Percentiles rank a stretch among this genome's conserved stretches.
Evolutionary conservation across 1,140 invertebrate species (phyloP).

Genomic region (Heliconius melpomene): DNA sequence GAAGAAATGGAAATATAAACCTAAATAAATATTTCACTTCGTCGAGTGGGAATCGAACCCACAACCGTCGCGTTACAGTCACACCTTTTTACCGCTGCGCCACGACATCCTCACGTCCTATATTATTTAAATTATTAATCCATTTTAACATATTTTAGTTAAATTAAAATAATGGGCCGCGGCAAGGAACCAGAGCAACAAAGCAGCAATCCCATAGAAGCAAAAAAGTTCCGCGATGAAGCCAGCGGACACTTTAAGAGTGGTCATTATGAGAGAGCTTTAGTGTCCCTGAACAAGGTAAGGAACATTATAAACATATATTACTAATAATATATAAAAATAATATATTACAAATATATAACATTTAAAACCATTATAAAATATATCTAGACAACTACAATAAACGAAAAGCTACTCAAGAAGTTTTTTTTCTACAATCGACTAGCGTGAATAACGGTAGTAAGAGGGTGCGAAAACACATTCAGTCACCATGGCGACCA

Average conservation of each 20-base stretch:
- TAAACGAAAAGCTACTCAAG: neutral
- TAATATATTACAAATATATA: too few species aligned
- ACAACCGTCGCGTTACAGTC: too few species aligned
- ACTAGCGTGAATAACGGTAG: conserved; percentile 43
- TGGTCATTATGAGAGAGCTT: conserved; percentile 85
- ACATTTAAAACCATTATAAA: neutral
- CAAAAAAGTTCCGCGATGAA: conserved; percentile 85
- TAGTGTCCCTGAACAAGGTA: conserved; percentile 86
- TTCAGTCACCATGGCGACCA: conserved; percentile 68
- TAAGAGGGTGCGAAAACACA: conserved; percentile 72
- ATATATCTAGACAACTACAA: neutral
- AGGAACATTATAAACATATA: neutral
- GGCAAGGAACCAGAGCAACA: conserved; percentile 74
- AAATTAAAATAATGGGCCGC: conserved; percentile 55
- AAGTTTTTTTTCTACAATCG: neutral
- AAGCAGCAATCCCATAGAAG: conserved; percentile 77
- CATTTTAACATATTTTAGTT: neutral
- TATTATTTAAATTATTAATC: neutral
- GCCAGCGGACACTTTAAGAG: conserved; percentile 86
- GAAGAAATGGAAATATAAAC: too few species aligned
- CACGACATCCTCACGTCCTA: too few species aligned
- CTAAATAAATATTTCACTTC: too few species aligned
- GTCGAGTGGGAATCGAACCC: too few species aligned
- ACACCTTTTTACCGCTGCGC: too few species aligned
- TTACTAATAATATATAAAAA: too few species aligned